Evolutionary conservation across 2,888 invertebrate species (phyloP).

Genomic region (Pogonocherus hispidulus): DNA sequence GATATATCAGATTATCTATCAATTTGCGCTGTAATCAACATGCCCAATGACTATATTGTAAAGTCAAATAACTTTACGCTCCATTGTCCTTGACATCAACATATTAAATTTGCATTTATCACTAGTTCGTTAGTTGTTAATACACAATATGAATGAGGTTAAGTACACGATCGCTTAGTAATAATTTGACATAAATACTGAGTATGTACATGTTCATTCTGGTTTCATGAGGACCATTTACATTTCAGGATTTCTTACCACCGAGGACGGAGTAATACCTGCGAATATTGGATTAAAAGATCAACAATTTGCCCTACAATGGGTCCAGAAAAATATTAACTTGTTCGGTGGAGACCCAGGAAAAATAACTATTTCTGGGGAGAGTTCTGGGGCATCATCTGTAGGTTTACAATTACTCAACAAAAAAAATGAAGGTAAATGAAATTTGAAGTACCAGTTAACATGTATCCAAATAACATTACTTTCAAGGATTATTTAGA

Average conservation of each 20-base stretch:
- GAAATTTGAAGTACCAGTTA: not conserved
- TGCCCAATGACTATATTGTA: no score
- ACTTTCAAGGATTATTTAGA: slow-evolving; percentile 35
- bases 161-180: no score
- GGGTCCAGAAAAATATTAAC: slow-evolving; percentile 32
- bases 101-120: no score
- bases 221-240: not conserved
- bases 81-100: no score
- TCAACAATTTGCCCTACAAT: slow-evolving; percentile 26
- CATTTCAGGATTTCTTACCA: slow-evolving; percentile 33
- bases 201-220: no score
- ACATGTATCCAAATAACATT: not conserved
- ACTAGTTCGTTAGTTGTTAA: no score
- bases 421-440: slow-evolving; percentile 27
- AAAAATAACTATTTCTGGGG: slow-evolving; percentile 25
- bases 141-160: no score
- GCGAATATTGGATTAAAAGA: slow-evolving; percentile 29
- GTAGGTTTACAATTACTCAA: slow-evolving; percentile 10
- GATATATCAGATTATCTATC: no score
- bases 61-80: no score
- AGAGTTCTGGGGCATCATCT: slow-evolving; percentile 20
- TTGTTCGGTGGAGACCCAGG: slow-evolving; percentile 35
- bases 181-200: no score
- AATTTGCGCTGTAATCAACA: no score
- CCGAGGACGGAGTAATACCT: slow-evolving; percentile 28